Conservation (phyloP, 1,140 invertebrate species). For the Aradophagus sp. region DNA sequence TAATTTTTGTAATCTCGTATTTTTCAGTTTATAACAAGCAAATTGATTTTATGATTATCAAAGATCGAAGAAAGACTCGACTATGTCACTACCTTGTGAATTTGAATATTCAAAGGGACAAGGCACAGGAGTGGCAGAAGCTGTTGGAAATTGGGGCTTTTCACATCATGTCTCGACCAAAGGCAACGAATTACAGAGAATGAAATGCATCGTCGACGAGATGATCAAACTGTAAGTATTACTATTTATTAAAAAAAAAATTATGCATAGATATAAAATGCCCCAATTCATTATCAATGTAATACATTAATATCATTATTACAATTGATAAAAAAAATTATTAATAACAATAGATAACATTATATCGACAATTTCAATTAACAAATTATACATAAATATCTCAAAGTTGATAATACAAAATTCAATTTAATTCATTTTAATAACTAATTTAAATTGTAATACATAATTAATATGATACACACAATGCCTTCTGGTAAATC, state of each 20-base stretch:
- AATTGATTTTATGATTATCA: too few relatives aligned
- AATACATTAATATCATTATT: background rate
- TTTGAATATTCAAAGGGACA: constrained; percentile 61
- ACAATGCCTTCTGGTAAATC: too few relatives aligned
- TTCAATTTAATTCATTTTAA: too few relatives aligned
- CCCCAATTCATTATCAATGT: background rate
- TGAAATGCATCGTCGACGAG: constrained; percentile 62
- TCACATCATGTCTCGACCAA: constrained; percentile 54
- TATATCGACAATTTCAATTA: too few relatives aligned
- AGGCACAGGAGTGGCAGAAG: constrained; percentile 65
- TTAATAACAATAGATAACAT: too few relatives aligned
- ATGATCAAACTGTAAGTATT: constrained; percentile 64
- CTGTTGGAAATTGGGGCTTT: constrained; percentile 70
- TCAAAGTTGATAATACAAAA: too few relatives aligned
- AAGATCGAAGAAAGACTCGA: background rate
- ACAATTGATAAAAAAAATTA: constrained; percentile 12
- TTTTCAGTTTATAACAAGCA: too few relatives aligned
- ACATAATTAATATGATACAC: too few relatives aligned
- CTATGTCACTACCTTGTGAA: constrained; percentile 33
- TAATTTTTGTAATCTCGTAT: too few relatives aligned
- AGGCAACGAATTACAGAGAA: constrained; percentile 62
- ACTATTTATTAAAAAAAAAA: background rate
- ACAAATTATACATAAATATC: too few relatives aligned
- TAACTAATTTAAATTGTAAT: too few relatives aligned
- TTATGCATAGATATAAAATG: too few relatives aligned